These are phyloP conservation scores for Amiota communis DNA, from an alignment of 2,888 invertebrate genomes.

Conservation along the genomic window DNA sequence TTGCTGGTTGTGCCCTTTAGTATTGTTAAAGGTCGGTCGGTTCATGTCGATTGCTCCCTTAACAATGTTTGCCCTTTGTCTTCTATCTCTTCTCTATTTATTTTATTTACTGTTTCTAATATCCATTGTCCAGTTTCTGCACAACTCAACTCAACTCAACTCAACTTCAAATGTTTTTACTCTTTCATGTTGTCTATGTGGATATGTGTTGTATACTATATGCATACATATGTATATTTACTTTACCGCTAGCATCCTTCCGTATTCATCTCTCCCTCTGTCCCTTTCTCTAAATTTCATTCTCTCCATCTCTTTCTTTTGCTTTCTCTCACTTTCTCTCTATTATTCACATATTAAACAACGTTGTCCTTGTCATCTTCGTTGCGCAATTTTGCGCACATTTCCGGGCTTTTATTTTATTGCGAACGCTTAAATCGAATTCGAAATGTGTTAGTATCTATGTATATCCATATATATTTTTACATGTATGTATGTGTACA, in stretches of 20 bases:
- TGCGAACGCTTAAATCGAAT: constrained; percentile 63
- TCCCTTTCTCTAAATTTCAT: not conserved
- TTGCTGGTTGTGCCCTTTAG: not conserved
- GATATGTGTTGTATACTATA: not conserved
- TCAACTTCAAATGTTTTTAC: too few species aligned
- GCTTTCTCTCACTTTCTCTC: not conserved
- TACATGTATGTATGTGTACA: constrained; percentile 13
- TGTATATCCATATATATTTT: constrained; percentile 15
- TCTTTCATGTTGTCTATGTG: not conserved
- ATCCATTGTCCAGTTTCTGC: constrained; percentile 15
- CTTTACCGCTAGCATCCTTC: not conserved
- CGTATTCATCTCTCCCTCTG: not conserved
- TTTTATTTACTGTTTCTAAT: constrained; percentile 29
- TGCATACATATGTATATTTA: not conserved
- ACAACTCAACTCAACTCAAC: too few species aligned
- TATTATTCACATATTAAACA: too few species aligned
- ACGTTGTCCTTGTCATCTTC: constrained; percentile 4
- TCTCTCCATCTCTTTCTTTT: not conserved
- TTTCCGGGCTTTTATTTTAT: constrained; percentile 60
- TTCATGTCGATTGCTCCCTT: too few species aligned
- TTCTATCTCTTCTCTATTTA: not conserved
- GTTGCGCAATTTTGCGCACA: constrained; percentile 29
- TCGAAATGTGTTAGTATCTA: constrained; percentile 47
- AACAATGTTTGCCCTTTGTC: too few species aligned
- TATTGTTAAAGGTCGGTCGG: constrained; percentile 5